phyloP scores from a whole-genome alignment of 2,888 invertebrate species.

The Junonia oenone region DNA sequence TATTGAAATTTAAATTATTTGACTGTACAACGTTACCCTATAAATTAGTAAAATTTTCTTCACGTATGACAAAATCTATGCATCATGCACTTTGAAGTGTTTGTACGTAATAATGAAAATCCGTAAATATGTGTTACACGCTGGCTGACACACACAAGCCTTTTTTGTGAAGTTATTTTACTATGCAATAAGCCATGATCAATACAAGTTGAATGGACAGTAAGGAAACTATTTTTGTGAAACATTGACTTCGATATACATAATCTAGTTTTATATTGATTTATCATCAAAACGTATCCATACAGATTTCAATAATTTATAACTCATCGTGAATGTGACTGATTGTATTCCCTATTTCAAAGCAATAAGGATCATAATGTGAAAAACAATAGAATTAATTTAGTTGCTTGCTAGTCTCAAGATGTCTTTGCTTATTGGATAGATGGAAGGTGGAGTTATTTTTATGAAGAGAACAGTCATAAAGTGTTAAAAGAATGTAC shows the following conservation, averaged over 20 bases:
- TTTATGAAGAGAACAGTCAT: conserved; percentile 50
- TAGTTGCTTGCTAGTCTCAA: conserved; percentile 49
- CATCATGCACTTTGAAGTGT: not conserved
- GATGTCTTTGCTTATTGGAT: conserved; percentile 8
- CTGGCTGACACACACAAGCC: not conserved
- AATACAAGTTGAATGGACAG: not conserved
- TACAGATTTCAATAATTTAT: not conserved
- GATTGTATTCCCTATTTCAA: conserved; percentile 10
- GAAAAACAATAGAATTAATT: conserved; percentile 17
- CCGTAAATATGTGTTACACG: not conserved
- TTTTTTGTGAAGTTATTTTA: not conserved
- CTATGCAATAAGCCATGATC: not conserved
- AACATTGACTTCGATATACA: not conserved
- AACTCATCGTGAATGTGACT: conserved; percentile 4
- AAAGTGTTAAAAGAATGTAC: conserved; percentile 54
- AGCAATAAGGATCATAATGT: conserved; percentile 1
- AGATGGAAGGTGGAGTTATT: conserved; percentile 32
- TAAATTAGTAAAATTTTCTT: not conserved
- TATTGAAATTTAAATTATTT: no score
- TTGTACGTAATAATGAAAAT: not conserved
- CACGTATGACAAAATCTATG: not conserved
- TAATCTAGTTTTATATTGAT: conserved; percentile 2
- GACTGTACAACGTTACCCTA: no score
- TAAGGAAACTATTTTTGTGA: conserved; percentile 1
- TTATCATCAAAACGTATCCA: not conserved